phyloP scores from a whole-genome alignment of 2,113 vertebrate genomes.

The Elgaria multicarinata region DNA sequence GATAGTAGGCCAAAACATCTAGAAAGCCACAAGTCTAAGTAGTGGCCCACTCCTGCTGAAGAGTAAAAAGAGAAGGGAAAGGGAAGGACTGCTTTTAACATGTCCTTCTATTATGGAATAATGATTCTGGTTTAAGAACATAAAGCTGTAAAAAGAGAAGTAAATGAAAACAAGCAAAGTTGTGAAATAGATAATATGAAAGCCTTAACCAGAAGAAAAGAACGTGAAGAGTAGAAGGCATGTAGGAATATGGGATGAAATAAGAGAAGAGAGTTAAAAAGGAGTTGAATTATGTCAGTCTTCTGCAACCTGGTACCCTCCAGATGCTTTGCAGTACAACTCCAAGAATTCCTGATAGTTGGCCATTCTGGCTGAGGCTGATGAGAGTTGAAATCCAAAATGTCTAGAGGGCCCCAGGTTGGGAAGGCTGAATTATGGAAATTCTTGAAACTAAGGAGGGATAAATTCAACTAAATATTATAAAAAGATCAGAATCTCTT shows the following conservation, averaged over 20 bases:
- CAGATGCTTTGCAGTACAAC: no score
- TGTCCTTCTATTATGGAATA: background rate
- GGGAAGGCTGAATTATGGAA: background rate
- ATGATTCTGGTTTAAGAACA: background rate
- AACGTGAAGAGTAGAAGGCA: background rate
- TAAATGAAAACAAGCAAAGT: background rate
- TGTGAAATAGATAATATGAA: background rate
- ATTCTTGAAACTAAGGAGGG: background rate
- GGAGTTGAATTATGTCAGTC: no score
- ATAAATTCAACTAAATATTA: background rate
- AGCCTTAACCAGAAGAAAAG: no score
- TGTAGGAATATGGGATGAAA: background rate
- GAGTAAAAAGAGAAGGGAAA: background rate
- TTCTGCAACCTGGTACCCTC: no score
- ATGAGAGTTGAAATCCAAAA: no score
- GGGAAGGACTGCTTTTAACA: background rate
- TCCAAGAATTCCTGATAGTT: no score
- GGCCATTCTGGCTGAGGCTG: no score
- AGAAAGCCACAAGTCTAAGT: background rate
- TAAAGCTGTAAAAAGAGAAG: background rate
- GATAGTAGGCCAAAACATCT: no score
- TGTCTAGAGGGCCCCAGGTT: no score
- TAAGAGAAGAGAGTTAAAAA: background rate
- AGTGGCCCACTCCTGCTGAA: background rate
- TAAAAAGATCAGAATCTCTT: background rate